These are phyloP conservation scores for Xyrauchen texanus DNA, from an alignment of 2,113 vertebrate species.

Conservation along the genomic window DNA sequence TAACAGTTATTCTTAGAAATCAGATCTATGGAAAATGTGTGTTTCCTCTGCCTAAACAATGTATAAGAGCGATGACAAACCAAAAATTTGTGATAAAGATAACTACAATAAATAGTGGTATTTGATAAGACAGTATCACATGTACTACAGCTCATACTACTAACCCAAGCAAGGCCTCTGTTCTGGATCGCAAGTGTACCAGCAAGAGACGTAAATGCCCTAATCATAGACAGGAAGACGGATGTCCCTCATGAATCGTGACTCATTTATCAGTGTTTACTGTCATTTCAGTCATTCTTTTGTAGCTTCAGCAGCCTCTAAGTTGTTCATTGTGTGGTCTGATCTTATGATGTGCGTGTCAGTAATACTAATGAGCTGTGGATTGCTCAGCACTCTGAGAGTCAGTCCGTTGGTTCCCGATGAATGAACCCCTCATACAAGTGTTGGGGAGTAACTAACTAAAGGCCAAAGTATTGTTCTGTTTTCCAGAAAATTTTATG, in stretches of 20 bases:
- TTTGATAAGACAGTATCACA: no score
- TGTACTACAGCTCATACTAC: neutral
- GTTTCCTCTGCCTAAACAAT: no score
- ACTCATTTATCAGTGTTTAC: neutral
- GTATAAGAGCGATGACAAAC: no score
- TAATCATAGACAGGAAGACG: neutral
- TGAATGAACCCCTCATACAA: neutral
- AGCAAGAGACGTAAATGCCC: neutral
- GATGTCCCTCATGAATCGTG: neutral
- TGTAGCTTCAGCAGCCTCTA: conserved; percentile 35
- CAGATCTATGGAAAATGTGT: no score
- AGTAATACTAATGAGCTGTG: conserved; percentile 4
- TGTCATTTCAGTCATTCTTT: neutral
- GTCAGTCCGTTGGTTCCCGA: neutral
- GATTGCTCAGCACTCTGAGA: conserved; percentile 7
- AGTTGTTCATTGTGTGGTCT: conserved; percentile 40
- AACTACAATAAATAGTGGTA: no score
- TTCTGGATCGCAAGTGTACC: neutral
- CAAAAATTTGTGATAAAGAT: no score
- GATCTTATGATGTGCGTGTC: conserved; percentile 4
- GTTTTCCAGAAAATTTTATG: no score
- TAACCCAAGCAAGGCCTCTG: neutral
- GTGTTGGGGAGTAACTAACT: no score
- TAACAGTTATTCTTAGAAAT: no score
- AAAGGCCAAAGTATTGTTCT: no score